Evolutionary conservation across 2,797 vertebrate genomes (phyloP), one percentile per base, ranked within the genome.

Genomic region (Centropyge bicolor): DNA sequence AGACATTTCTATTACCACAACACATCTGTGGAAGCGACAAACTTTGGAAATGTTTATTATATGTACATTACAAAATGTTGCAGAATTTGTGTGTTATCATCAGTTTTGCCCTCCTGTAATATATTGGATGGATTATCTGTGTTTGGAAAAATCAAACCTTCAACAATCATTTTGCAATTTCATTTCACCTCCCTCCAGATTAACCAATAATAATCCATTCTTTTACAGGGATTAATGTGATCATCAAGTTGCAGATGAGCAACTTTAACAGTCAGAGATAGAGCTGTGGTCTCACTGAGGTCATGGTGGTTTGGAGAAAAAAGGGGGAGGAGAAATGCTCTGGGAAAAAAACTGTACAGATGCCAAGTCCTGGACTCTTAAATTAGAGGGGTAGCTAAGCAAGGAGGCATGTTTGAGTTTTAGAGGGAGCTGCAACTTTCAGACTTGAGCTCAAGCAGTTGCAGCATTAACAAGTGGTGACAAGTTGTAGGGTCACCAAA

Each of bases 1-100:
- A 93, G 92, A 95, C 92, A 90, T 92, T 94, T 95, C 92, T 94
- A 94, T 95, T 90, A 91, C 87, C 73, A 66, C 83, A 88, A 85
- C 88, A 92, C 88, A 93, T 92, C 88, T 92, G 91, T 75, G 86
- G 55, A 49, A 64, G 69, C 22, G 76, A 55, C 82, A 68, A 60
- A 78, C 56, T 43, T 12, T 22, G 36, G 19, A 46, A 72, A 55
- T 74, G 72, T 89, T 87, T 83, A 77, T 59, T 27, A 48, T 31
- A 51, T 52, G 31, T 70, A n/a, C 61, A 46, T 56, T 80, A 82
- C 0, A 7, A 54, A 78, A 70, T 45, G 40, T 49, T 79, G 57
- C 48, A 67, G 10, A 5, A 4, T 52, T 22, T 48, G 7, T 56
- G 43, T 17, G 20, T 59, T 38, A 8, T 49, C 35, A 43, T 56